Evolutionary conservation across 2,113 vertebrate genomes (phyloP).

Genomic region (Arothron firmamentum): DNA sequence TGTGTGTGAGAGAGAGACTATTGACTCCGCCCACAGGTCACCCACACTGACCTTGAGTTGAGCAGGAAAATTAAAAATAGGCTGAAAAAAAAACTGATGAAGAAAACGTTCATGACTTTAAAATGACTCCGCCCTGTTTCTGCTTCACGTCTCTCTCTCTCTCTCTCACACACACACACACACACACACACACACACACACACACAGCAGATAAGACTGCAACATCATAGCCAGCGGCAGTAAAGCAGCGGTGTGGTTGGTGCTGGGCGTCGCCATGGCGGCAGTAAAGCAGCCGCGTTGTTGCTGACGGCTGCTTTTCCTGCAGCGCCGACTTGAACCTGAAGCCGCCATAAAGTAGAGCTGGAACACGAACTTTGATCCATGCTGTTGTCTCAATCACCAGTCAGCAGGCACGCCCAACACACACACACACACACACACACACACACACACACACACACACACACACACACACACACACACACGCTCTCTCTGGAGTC

Average conservation of each 20-base stretch:
- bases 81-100: too few relatives aligned
- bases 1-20: too few relatives aligned
- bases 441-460: slow-evolving; percentile 17
- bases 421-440: slow-evolving; percentile 31
- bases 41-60: too few relatives aligned
- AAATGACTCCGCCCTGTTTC: too few relatives aligned
- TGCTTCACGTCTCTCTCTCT: too few relatives aligned
- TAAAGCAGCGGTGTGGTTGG: slow-evolving; percentile 54
- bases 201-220: slow-evolving; percentile 54
- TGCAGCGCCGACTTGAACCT: slow-evolving; percentile 22
- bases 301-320: slow-evolving; percentile 48
- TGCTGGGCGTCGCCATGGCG: slow-evolving; percentile 59
- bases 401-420: slow-evolving; percentile 35
- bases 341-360: slow-evolving; percentile 69
- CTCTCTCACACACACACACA: too few relatives aligned
- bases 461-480: not conserved
- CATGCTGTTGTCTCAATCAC: slow-evolving; percentile 37
- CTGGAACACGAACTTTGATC: slow-evolving; percentile 78
- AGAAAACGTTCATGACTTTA: too few relatives aligned
- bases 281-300: slow-evolving; percentile 64
- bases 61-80: too few relatives aligned
- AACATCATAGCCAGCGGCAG: slow-evolving; percentile 60
- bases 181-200: not conserved
- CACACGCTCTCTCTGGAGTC: too few relatives aligned
- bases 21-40: too few relatives aligned